Evolutionary conservation across 2,113 vertebrate species (phyloP), one percentile per base, ranked within the genome.

Genomic region (Carassius carassius): DNA sequence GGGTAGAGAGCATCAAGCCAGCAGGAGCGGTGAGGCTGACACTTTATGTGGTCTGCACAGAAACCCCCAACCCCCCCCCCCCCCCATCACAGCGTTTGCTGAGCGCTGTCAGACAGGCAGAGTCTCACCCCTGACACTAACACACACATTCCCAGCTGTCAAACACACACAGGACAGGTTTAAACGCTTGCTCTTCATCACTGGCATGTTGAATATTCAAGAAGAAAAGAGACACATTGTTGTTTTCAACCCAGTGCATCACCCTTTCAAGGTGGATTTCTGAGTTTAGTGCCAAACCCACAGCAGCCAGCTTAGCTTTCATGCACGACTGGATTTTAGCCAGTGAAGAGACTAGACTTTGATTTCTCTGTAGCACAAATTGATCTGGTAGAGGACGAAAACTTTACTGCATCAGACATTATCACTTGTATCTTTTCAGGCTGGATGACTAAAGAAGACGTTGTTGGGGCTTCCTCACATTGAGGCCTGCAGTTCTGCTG

Each of bases 21-120:
- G 72, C 11, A 25, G 56, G 51, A 76, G 73, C 49, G 2, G 51
- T 58, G 75, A 78, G 11, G 35, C 56, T 62, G 76, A 60, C 76
- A 78, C 76, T 78, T 78, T 63, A 47, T 79, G 77, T 35, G 44
- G 58, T 63, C 78, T 63, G 54, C 76, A 78, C 76, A 41, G 56
- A 78, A 35, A 8, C 65, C 32, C 41, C 29, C 63, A 13, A 16
- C 69, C 17, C 29, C 74, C 49, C 56, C 35, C 29, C 65, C 70
- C n/a, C 29, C 74, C 54, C 58, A 65, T 19, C 78, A 65, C n/a
- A 47, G 58, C n/a, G 5, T 12, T 62, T 78, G 62, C 76, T 41
- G 56, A 14, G 25, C 23, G 13, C 58, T 62, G 78, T 47, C 77
- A 79, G 12, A 63, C 77, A 62, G 21, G 62, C 77, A 62, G 56